A percentile compares a stretch with the other conserved stretches of the same genome.
phyloP scores from a whole-genome alignment of 2,888 invertebrate genomes.

The Trisateles emortualis region DNA sequence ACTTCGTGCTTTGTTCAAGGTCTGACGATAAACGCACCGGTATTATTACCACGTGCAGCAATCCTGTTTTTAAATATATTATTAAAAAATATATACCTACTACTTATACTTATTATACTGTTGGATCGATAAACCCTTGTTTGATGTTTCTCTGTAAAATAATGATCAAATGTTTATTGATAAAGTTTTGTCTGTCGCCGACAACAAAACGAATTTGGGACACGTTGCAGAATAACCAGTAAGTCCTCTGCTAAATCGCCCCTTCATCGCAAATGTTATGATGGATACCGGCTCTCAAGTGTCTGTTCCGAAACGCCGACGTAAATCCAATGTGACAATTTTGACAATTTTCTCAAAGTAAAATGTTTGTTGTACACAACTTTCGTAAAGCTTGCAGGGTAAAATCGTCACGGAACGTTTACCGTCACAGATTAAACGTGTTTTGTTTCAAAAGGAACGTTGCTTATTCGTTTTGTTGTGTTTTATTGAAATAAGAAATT shows the following conservation, averaged over 20 bases:
- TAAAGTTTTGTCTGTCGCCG: slow-evolving; percentile 47
- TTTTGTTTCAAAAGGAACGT: slow-evolving; percentile 5
- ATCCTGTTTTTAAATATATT: too few species aligned
- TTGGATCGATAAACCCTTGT: neutral
- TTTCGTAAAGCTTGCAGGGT: slow-evolving; percentile 7
- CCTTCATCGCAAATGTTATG: slow-evolving; percentile 38
- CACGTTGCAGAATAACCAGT: slow-evolving; percentile 30
- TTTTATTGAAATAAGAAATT: neutral
- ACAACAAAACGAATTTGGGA: slow-evolving; percentile 25
- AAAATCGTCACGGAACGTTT: slow-evolving; percentile 7
- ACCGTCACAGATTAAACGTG: slow-evolving; percentile 12
- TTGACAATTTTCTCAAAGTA: slow-evolving; percentile 21
- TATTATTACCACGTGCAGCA: too few species aligned
- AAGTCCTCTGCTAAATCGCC: slow-evolving; percentile 19
- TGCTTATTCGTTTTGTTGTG: slow-evolving; percentile 1
- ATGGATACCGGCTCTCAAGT: slow-evolving; percentile 28
- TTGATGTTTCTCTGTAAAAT: slow-evolving; percentile 4
- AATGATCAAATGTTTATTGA: slow-evolving; percentile 25
- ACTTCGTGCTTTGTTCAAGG: too few species aligned
- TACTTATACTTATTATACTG: too few species aligned
- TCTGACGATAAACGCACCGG: too few species aligned
- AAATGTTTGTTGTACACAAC: slow-evolving; percentile 17
- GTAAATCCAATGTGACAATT: slow-evolving; percentile 26
- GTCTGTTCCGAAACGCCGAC: slow-evolving; percentile 6
- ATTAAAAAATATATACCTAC: too few species aligned